Percentiles rank a stretch among this genome's conserved stretches.
phyloP scores from a whole-genome alignment of 2,888 invertebrate species.

The Poecilus cupreus region DNA sequence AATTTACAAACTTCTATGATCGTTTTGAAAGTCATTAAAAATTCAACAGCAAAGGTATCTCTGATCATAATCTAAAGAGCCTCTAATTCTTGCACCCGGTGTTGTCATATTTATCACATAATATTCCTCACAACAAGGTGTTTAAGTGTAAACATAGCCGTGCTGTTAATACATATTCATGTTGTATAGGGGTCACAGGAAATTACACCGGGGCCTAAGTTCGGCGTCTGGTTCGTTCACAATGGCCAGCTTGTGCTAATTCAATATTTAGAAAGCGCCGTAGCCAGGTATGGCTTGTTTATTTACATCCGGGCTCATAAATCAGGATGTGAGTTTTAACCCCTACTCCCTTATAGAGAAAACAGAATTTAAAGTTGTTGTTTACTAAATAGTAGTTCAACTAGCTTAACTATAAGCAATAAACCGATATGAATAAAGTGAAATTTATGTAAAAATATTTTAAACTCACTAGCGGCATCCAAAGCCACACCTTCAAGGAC shows the following conservation, averaged over 20 bases:
- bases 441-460: too few relatives aligned
- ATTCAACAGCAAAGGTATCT: too few relatives aligned
- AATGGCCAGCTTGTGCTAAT: not conserved
- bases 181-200: constrained; percentile 39
- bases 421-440: too few relatives aligned
- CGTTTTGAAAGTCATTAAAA: too few relatives aligned
- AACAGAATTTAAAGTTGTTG: not conserved
- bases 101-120: constrained; percentile 2
- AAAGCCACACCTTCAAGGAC: too few relatives aligned
- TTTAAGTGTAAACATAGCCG: constrained; percentile 10
- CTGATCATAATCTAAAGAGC: too few relatives aligned
- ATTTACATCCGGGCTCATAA: not conserved
- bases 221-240: not conserved
- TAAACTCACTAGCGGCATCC: too few relatives aligned
- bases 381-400: too few relatives aligned
- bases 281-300: not conserved
- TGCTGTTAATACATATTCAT: constrained; percentile 33
- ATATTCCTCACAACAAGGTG: not conserved
- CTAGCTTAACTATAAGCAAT: too few relatives aligned
- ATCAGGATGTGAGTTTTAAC: not conserved
- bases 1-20: too few relatives aligned
- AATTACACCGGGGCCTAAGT: not conserved
- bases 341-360: not conserved
- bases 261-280: not conserved
- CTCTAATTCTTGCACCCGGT: not conserved